A percentile compares a stretch with the other conserved stretches of the same genome.
phyloP scores from a whole-genome alignment of 2,797 vertebrate species.

The Cossypha heuglini region DNA sequence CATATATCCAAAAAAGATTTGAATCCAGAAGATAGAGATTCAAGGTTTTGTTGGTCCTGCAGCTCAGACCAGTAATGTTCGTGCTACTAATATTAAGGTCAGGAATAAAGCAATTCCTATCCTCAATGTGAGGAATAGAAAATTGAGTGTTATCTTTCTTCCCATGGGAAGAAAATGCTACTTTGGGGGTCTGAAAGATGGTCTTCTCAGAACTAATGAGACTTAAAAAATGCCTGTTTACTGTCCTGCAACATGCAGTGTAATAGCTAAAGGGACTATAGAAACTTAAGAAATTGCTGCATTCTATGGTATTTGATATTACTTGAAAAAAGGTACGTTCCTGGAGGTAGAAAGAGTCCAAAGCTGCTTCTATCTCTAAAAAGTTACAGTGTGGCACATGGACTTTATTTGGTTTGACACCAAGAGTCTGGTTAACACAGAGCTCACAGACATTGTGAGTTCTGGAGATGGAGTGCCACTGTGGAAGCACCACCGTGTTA shows the following conservation, averaged over 20 bases:
- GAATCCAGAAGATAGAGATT: constrained; percentile 92
- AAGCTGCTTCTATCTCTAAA: constrained; percentile 73
- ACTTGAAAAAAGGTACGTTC: constrained; percentile 72
- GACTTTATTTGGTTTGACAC: constrained; percentile 58
- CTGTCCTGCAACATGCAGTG: constrained; percentile 89
- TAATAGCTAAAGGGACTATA: constrained; percentile 88
- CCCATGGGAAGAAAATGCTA: constrained; percentile 70
- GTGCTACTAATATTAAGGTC: constrained; percentile 40
- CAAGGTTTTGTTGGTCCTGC: constrained; percentile 95
- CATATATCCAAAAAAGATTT: constrained; percentile 89
- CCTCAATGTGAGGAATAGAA: constrained; percentile 80
- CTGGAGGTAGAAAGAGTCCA: constrained; percentile 83
- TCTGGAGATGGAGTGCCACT: constrained; percentile 73
- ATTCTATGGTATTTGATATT: constrained; percentile 71
- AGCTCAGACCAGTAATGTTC: constrained; percentile 85
- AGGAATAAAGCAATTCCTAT: constrained; percentile 62
- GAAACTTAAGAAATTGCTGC: constrained; percentile 81
- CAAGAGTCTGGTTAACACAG: constrained; percentile 78
- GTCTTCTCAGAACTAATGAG: constrained; percentile 49
- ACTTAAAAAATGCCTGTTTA: constrained; percentile 63
- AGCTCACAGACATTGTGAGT: constrained; percentile 86
- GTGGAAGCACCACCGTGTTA: constrained; percentile 82
- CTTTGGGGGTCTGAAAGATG: constrained; percentile 46
- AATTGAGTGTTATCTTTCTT: constrained; percentile 46
- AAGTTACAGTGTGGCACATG: constrained; percentile 75